Evolutionary conservation across 1,140 invertebrate species (phyloP).

Genomic region (Nasonia longicornis): DNA sequence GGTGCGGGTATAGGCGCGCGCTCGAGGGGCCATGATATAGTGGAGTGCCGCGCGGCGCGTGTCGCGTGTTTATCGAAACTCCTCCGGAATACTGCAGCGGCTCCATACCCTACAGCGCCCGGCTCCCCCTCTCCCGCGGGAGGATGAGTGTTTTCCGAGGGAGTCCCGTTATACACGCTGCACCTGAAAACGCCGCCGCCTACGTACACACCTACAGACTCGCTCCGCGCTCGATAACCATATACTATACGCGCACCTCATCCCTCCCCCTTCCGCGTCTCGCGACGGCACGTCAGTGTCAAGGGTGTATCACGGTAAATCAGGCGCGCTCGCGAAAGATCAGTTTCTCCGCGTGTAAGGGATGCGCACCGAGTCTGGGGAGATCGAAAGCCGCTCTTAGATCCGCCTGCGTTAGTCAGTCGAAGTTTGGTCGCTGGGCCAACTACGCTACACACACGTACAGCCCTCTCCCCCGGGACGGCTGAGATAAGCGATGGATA

Average conservation of each 20-base stretch:
- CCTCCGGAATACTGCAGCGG: conserved; percentile 43
- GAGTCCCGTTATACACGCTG: background rate
- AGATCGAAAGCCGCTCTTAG: background rate
- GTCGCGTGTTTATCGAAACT: conserved; percentile 57
- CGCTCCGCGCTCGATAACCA: no score
- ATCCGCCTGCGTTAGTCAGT: background rate
- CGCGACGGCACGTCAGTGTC: conserved; percentile 28
- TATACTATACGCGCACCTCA: background rate
- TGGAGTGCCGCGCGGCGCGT: conserved; percentile 48
- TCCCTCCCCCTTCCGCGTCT: background rate
- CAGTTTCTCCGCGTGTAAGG: conserved; percentile 28
- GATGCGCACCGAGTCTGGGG: background rate
- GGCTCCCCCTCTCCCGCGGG: conserved; percentile 47
- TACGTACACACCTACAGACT: background rate
- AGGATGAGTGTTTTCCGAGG: conserved; percentile 46
- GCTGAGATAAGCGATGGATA: background rate
- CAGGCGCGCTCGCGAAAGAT: conserved; percentile 26
- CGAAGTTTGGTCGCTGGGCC: background rate
- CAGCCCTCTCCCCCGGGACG: background rate
- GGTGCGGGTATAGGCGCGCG: conserved; percentile 41
- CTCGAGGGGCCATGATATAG: conserved; percentile 11
- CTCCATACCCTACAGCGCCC: background rate
- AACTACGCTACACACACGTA: background rate
- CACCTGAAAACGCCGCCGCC: conserved; percentile 31
- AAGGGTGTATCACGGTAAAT: conserved; percentile 34